Evolutionary conservation across 2,888 invertebrate species (phyloP).

Genomic region (Xylophagus ater): DNA sequence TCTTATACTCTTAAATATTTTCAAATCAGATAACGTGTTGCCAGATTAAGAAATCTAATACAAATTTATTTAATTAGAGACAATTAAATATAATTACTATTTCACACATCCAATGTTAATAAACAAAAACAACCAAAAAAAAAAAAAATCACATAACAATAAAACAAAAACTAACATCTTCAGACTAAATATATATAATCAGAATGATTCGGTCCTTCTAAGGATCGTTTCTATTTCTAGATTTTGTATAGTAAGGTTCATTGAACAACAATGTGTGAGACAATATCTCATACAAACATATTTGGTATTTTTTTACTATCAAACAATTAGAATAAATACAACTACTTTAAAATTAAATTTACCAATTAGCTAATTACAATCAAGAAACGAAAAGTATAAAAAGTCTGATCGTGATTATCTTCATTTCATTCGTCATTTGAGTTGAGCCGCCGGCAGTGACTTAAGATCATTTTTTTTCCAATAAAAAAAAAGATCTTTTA

Average conservation of each 20-base stretch:
- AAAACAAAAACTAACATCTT: too few species aligned
- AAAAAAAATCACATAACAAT: too few species aligned
- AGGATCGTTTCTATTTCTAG: constrained; percentile 40
- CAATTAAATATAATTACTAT: too few species aligned
- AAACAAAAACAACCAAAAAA: too few species aligned
- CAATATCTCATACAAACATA: constrained; percentile 6
- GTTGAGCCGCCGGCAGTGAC: constrained; percentile 13
- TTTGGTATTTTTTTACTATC: constrained; percentile 1
- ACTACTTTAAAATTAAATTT: background rate
- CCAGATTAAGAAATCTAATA: too few species aligned
- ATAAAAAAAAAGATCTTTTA: background rate
- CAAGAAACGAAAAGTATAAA: constrained; percentile 5
- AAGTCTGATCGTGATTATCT: constrained; percentile 6
- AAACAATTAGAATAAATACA: constrained; percentile 1
- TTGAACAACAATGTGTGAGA: too few species aligned
- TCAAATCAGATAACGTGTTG: too few species aligned
- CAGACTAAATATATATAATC: too few species aligned
- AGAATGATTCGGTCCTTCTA: constrained; percentile 34
- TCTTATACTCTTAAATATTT: too few species aligned
- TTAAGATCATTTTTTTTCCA: background rate
- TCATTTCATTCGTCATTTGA: constrained; percentile 13
- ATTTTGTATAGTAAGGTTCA: too few species aligned
- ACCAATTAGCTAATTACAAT: background rate
- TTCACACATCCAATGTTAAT: too few species aligned
- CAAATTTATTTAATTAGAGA: too few species aligned